phyloP scores from a whole-genome alignment of 2,113 vertebrate species.

The Aspiorhynchus laticeps region DNA sequence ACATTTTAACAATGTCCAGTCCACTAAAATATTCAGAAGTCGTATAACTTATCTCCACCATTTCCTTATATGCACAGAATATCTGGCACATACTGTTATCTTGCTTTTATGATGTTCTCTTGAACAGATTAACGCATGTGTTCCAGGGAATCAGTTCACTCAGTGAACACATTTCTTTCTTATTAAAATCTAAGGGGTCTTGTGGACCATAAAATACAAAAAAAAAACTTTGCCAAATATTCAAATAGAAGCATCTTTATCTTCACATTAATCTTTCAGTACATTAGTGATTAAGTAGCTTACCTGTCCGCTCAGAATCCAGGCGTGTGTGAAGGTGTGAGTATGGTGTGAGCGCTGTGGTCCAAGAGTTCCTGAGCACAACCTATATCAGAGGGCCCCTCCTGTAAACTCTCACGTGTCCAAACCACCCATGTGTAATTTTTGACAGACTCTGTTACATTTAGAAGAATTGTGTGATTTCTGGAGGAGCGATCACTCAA shows the following conservation, averaged over 20 bases:
- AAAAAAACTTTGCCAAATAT: not conserved
- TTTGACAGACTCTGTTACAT: conserved; percentile 74
- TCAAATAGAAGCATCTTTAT: not conserved
- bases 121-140: not conserved
- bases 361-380: conserved; percentile 52
- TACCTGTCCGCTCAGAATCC: not conserved
- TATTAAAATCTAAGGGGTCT: not conserved
- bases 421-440: conserved; percentile 54
- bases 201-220: not conserved
- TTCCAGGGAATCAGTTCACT: not conserved
- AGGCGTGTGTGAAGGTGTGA: conserved; percentile 45
- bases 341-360: conserved; percentile 17
- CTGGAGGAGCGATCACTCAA: conserved; percentile 49
- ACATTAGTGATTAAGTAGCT: not conserved
- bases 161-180: not conserved
- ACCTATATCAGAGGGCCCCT: conserved; percentile 59
- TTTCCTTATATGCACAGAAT: not conserved
- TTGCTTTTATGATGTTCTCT: conserved; percentile 15
- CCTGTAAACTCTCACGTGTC: conserved; percentile 50
- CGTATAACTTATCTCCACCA: not conserved
- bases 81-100: conserved; percentile 12
- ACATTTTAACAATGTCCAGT: not conserved
- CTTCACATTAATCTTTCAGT: not conserved
- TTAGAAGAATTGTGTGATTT: conserved; percentile 71
- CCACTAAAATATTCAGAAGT: not conserved